Conservation (phyloP, 1,140 invertebrate species). For the Archegozetes longisetosus region DNA sequence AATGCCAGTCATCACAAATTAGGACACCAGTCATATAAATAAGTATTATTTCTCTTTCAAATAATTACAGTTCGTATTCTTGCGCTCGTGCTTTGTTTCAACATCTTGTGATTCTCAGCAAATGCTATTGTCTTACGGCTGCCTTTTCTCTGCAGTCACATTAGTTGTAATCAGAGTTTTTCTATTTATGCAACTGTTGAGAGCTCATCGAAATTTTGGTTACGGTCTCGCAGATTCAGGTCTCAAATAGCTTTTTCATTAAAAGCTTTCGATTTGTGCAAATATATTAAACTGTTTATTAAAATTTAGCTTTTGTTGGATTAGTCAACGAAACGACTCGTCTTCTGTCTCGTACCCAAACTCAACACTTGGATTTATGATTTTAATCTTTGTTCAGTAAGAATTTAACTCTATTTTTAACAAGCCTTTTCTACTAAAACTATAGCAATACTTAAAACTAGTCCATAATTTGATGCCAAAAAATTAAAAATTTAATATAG, state of each 20-base stretch:
- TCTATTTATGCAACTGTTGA: constrained; percentile 13
- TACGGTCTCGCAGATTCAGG: constrained; percentile 13
- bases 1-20: neutral
- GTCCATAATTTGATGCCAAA: no score
- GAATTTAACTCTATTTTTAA: no score
- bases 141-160: neutral
- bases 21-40: neutral
- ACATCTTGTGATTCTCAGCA: neutral
- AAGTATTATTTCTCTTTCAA: neutral
- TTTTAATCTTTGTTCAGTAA: no score
- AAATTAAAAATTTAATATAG: no score
- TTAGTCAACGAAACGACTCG: constrained; percentile 8
- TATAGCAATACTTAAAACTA: no score
- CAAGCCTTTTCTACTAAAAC: no score
- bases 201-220: constrained; percentile 9
- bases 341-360: constrained; percentile 1
- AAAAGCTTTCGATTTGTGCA: neutral
- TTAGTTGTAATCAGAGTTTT: constrained; percentile 9
- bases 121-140: constrained; percentile 8
- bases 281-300: neutral
- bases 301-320: constrained; percentile 9
- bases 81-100: constrained; percentile 1
- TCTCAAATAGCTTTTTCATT: neutral
- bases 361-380: constrained; percentile 1
- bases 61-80: constrained; percentile 6